Percentiles rank a stretch among this genome's conserved stretches.
phyloP scores from a whole-genome alignment of 2,797 vertebrate genomes.

The Sciurus vulgaris region DNA sequence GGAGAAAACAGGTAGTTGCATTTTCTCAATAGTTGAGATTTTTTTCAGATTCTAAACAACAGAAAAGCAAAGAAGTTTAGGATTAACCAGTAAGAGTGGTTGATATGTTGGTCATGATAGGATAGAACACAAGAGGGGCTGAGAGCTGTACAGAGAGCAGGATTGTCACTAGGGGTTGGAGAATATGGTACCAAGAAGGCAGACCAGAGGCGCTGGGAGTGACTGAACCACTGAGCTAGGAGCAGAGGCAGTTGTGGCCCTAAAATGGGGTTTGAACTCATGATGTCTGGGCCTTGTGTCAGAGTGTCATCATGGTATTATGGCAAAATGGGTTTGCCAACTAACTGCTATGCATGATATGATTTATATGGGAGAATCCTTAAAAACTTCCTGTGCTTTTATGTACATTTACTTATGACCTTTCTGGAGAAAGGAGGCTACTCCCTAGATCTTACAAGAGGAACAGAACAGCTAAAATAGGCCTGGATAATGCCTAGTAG shows the following conservation, averaged over 20 bases:
- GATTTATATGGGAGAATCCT: not conserved
- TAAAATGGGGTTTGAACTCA: not conserved
- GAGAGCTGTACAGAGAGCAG: not conserved
- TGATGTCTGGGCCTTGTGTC: not conserved
- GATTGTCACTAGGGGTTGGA: not conserved
- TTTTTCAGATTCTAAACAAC: conserved; percentile 18
- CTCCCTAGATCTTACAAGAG: not conserved
- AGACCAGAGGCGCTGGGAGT: not conserved
- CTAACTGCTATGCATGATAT: not conserved
- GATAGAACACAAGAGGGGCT: not conserved
- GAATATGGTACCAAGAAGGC: not conserved
- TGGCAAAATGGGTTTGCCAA: not conserved
- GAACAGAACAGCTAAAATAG: not conserved
- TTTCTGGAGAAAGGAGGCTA: not conserved
- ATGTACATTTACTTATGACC: not conserved
- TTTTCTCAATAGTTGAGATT: not conserved
- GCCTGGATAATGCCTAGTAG: not conserved
- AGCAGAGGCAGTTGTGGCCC: not conserved
- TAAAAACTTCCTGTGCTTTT: not conserved
- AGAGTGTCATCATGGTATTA: not conserved
- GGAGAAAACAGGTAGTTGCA: not conserved
- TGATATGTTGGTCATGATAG: not conserved
- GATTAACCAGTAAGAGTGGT: not conserved
- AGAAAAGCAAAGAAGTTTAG: not conserved
- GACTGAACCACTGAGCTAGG: not conserved